Evolutionary conservation across 2,113 vertebrate species (phyloP), one percentile per base, ranked within the genome.

Genomic region (Typhlomys cinereus): DNA sequence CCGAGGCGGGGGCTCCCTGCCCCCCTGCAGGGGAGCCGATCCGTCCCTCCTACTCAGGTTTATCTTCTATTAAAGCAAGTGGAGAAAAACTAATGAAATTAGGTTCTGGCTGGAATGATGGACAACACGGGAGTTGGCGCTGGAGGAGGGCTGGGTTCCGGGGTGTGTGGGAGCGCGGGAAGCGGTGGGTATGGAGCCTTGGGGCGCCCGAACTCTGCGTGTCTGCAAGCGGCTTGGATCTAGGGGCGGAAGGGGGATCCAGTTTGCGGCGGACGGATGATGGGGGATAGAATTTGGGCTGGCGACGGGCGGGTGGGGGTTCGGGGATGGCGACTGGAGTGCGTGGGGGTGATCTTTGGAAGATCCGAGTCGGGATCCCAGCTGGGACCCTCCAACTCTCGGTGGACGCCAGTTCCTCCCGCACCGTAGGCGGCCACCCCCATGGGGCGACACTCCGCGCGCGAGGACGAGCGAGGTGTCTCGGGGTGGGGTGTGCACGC

Each of bases 151-250:
- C 29, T n/a, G 14, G 2, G 41, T 75, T 71, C 79, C 34, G 2
- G 29, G 41, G 31, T 1, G 50, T 36, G 44, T 46, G 8, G 29
- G 57, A 64, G 50, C 81, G 46, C 14, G 23, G 66, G 81, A 67
- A 29, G 62, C 62, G 1, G 8, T 52, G 62, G 62, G 48, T 67
- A 64, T 25, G 48, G 62, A 66, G 46, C 25, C 46, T 50, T 36
- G 13, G 21, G n/a, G 46, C 25, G 13, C 46, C 14, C 0, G 2
- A 11, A 14, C 66, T 36, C 52, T 34, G 36, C n/a, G n/a, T n/a
- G n/a, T n/a, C n/a, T n/a, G n/a, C n/a, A n/a, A n/a, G n/a, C n/a
- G n/a, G n/a, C n/a, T n/a, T n/a, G n/a, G n/a, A n/a, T n/a, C n/a
- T n/a, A n/a, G n/a, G n/a, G n/a, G n/a, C n/a, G n/a, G n/a, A n/a